Evolutionary conservation across 1,140 invertebrate genomes (phyloP).

Genomic region (Holcopasites calliopsidis): DNA sequence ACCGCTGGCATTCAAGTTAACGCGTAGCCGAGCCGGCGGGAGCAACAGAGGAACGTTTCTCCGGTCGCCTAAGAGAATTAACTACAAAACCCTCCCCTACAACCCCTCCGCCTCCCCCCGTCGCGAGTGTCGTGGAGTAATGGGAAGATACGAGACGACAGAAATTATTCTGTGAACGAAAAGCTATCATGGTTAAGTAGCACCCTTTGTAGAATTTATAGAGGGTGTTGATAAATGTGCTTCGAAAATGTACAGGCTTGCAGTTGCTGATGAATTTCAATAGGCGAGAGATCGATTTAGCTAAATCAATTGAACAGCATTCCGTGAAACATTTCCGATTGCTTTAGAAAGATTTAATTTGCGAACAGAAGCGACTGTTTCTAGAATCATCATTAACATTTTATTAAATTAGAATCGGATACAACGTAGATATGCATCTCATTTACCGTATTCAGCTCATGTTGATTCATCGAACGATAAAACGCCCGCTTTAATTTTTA

Average conservation of each 20-base stretch:
- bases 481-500: not conserved
- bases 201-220: not conserved
- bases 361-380: too few relatives aligned
- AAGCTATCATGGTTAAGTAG: not conserved
- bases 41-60: not conserved
- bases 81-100: too few relatives aligned
- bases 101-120: too few relatives aligned
- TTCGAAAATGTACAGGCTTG: too few relatives aligned
- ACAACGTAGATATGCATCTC: too few relatives aligned
- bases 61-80: not conserved
- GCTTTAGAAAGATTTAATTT: too few relatives aligned
- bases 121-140: not conserved
- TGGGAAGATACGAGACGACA: not conserved
- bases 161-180: not conserved
- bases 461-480: not conserved
- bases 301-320: too few relatives aligned
- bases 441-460: not conserved
- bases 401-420: too few relatives aligned
- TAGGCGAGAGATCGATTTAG: too few relatives aligned
- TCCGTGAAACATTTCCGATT: too few relatives aligned
- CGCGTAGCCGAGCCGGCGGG: not conserved
- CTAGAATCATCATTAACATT: too few relatives aligned
- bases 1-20: not conserved
- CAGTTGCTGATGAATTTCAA: too few relatives aligned
- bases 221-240: not conserved